A percentile compares a stretch with the other conserved stretches of the same genome.
Evolutionary conservation across 1,140 invertebrate species (phyloP).

Genomic region (Brachionus asplanchnoidis): DNA sequence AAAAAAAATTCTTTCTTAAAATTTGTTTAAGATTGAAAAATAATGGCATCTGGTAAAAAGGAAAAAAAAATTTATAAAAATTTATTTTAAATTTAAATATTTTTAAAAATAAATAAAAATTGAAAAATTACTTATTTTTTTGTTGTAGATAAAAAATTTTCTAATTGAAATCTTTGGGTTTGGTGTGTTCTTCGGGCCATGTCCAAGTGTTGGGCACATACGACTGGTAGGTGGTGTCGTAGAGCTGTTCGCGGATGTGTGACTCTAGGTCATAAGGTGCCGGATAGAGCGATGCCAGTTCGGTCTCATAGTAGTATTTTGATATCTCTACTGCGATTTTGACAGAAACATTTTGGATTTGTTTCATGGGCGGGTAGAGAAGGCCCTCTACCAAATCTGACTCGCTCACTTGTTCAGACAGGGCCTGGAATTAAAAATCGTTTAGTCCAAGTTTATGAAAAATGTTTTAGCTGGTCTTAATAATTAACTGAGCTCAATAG

Average conservation of each 20-base stretch:
- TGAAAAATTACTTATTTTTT: neutral
- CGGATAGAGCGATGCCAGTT: slow-evolving; percentile 58
- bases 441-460: neutral
- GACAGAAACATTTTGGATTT: slow-evolving; percentile 79
- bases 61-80: too few species aligned
- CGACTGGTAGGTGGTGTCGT: slow-evolving; percentile 60
- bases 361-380: slow-evolving; percentile 84
- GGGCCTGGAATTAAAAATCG: slow-evolving; percentile 59
- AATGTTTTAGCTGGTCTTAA: neutral
- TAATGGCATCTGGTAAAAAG: too few species aligned
- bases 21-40: too few species aligned
- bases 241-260: slow-evolving; percentile 58
- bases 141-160: neutral
- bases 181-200: slow-evolving; percentile 54
- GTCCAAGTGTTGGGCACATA: slow-evolving; percentile 58
- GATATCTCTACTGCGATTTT: slow-evolving; percentile 77
- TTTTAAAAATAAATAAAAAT: neutral
- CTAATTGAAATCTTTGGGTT: neutral
- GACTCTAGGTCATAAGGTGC: slow-evolving; percentile 42
- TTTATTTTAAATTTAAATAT: too few species aligned
- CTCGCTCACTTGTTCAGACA: slow-evolving; percentile 76
- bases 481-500: too few species aligned
- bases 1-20: too few species aligned
- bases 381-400: slow-evolving; percentile 77
- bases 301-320: slow-evolving; percentile 76